Conservation (phyloP, 2,113 vertebrate species). For the Anas platyrhynchos region DNA sequence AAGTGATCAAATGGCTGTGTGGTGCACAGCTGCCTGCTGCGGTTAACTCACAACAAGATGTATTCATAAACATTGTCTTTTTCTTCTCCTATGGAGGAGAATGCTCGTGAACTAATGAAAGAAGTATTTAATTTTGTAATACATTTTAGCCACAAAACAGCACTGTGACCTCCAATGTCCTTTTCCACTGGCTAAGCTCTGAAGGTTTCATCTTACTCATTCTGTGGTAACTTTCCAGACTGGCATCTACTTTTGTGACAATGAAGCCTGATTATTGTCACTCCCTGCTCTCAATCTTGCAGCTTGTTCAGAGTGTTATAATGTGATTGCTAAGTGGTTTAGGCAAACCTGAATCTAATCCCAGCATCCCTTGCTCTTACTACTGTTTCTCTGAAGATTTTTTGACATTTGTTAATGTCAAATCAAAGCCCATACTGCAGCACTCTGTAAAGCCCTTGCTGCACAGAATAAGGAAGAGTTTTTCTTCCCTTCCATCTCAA, state of each 20-base stretch:
- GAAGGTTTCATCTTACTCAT: neutral
- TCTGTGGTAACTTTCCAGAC: neutral
- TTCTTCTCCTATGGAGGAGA: neutral
- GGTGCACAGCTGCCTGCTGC: neutral
- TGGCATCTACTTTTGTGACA: neutral
- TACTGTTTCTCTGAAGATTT: neutral
- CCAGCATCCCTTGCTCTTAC: neutral
- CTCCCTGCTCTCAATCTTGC: neutral
- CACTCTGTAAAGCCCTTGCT: neutral
- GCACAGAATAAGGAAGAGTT: neutral
- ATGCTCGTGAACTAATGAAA: neutral
- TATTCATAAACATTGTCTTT: neutral
- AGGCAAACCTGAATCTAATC: constrained; percentile 12
- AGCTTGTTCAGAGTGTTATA: neutral
- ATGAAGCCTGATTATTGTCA: neutral
- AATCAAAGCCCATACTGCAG: neutral
- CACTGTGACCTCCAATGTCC: neutral
- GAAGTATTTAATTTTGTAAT: neutral
- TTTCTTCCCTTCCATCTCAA: neutral
- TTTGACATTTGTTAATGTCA: neutral
- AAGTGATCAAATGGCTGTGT: neutral
- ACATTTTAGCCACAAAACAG: neutral
- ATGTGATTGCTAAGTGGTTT: neutral
- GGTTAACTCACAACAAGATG: neutral
- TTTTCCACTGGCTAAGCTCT: neutral